Evolutionary conservation across 2,888 invertebrate genomes (phyloP).

Genomic region (Sericinus montela): DNA sequence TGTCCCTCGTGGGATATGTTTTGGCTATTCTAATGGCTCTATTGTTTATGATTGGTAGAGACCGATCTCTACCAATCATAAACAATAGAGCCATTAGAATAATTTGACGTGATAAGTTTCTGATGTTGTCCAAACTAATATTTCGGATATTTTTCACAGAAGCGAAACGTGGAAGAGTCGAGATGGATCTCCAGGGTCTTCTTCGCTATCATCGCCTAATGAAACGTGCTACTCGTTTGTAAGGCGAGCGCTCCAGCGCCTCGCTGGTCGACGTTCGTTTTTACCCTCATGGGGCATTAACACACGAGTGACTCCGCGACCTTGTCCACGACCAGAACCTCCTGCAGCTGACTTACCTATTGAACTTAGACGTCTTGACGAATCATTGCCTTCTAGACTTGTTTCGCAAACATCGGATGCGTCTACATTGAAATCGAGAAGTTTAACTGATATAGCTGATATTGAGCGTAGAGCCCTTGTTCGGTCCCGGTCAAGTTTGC

Average conservation of each 20-base stretch:
- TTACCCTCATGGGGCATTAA: constrained; percentile 86
- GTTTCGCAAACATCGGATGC: constrained; percentile 75
- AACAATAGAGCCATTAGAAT: too few relatives aligned
- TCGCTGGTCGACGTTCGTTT: constrained; percentile 87
- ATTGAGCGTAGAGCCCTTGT: constrained; percentile 85
- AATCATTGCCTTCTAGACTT: constrained; percentile 73
- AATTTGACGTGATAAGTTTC: too few relatives aligned
- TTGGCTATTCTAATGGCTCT: too few relatives aligned
- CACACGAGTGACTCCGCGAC: constrained; percentile 49
- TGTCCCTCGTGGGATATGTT: too few relatives aligned
- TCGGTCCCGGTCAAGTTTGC: constrained; percentile 87
- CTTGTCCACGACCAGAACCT: constrained; percentile 87
- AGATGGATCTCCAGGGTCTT: constrained; percentile 86
- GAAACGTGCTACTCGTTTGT: constrained; percentile 97
- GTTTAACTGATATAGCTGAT: constrained; percentile 90
- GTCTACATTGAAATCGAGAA: constrained; percentile 87
- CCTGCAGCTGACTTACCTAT: constrained; percentile 89
- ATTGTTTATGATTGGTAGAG: too few relatives aligned
- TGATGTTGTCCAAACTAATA: background rate
- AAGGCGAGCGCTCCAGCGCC: constrained; percentile 90
- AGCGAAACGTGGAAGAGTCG: constrained; percentile 70
- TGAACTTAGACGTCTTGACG: constrained; percentile 87
- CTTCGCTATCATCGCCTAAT: constrained; percentile 93
- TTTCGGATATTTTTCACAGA: constrained; percentile 40
- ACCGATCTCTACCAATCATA: too few relatives aligned